Evolutionary conservation across 2,797 vertebrate species (phyloP), one percentile per base, ranked within the genome.

Genomic region (Aphelocoma californica): DNA sequence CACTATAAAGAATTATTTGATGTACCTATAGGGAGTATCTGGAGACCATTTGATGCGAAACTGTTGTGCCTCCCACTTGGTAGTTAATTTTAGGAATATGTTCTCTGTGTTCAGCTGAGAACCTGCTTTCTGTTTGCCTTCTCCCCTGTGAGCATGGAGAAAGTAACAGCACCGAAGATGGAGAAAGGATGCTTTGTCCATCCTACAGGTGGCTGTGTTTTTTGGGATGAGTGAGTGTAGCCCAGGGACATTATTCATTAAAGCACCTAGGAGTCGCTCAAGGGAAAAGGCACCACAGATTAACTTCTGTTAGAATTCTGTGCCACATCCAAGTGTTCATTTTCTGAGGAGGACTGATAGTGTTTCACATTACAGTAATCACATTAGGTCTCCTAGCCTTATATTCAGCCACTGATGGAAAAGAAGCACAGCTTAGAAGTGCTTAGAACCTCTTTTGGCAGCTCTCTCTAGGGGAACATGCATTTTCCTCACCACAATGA

Each of bases 401-500:
- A 61, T 40, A 84, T 78, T 69, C 73, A 64, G 56, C 53, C 77
- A 56, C 61, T 29, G 50, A 62, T 73, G 40, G 81, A 88, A 70
- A 65, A 62, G 79, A 86, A 83, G 44, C 72, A 48, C 40, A 58
- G 57, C 61, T 86, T 58, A 16, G 29, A 57, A 82, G 60, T 88
- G 83, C 87, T 92, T 74, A 93, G 91, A 81, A 95, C 64, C 51
- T 86, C 79, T 88, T 81, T 77, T 61, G 47, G 60, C 54, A 82
- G 40, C 58, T 70, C 81, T 38, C 81, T 94, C 78, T 29, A 25
- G 85, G 69, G 93, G 45, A 14, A 40, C 50, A 77, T 91, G 80
- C 65, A 82, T 96, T 97, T 97, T 69, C 70, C 83, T 96, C 85
- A 83, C 91, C 47, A 91, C 91, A 93, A 94, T 95, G 91, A 95